Conservation (phyloP, 2,888 invertebrate genomes). For the Pollenia angustigena region DNA sequence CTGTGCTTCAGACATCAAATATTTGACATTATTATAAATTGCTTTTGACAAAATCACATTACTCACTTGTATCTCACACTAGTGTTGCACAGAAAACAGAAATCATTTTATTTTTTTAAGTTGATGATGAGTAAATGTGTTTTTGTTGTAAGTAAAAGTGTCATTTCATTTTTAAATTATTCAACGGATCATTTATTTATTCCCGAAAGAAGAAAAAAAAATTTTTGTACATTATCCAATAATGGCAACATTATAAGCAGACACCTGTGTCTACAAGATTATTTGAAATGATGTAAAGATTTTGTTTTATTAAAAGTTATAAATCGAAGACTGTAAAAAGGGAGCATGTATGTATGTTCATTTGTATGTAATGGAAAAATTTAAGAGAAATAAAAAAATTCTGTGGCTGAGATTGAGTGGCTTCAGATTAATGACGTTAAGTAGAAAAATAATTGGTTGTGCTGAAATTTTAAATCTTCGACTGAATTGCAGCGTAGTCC, state of each 20-base stretch:
- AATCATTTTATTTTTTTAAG: too few species aligned
- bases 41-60: conserved; percentile 67
- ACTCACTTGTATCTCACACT: conserved; percentile 7
- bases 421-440: too few species aligned
- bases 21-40: conserved; percentile 68
- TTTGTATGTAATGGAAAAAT: too few species aligned
- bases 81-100: neutral
- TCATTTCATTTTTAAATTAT: conserved; percentile 19
- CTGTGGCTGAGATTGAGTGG: too few species aligned
- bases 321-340: neutral
- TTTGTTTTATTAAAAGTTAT: conserved; percentile 12
- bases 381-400: too few species aligned
- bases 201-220: neutral
- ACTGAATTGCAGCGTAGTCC: too few species aligned
- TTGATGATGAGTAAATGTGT: neutral
- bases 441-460: too few species aligned
- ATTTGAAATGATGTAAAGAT: conserved; percentile 15
- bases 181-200: conserved; percentile 41
- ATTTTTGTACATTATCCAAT: conserved; percentile 5
- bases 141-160: conserved; percentile 8
- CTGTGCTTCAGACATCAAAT: conserved; percentile 44
- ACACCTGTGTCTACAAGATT: conserved; percentile 46
- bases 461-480: too few species aligned
- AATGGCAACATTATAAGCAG: conserved; percentile 30
- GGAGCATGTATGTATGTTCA: too few species aligned